Evolutionary conservation across 2,797 vertebrate genomes (phyloP), one percentile per base, ranked within the genome.

Genomic region (Pyrocephalus nanus): DNA sequence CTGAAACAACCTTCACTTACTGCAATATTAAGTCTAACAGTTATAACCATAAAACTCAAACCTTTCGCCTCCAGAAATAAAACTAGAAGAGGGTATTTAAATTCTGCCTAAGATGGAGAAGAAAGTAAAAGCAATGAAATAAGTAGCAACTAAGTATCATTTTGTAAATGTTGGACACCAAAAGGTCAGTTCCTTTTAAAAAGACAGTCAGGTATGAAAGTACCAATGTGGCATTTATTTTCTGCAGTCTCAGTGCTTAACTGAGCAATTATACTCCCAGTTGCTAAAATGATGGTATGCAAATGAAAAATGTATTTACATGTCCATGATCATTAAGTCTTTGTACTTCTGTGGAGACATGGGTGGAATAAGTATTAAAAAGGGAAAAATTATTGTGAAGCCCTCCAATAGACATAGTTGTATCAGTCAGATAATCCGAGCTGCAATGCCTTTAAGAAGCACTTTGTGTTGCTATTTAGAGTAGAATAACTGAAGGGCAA

Each of bases 41-140:
- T 10, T 34, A 16, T 3, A 57, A 23, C 34, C 3, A 12, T 12
- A 62, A 21, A 34, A 32, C 12, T 27, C 16, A 67, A 30, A 22
- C 12, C 4, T 47, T 57, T 61, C 29, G 25, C 29, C n/a, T 87
- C 12, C 34, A 58, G 32, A 80, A 55, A 50, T 4, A 40, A 51
- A 60, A 23, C 9, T 26, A 13, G 23, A 86, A 29, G 15, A 45
- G 34, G 22, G 36, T 61, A 57, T 53, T 84, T 53, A 72, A 45
- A 60, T 64, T 47, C 42, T 45, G 1, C 19, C 6, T 4, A 12
- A 17, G 42, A 64, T 34, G 36, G 23, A 71, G 60, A 69, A 86
- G 55, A 15, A 61, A 77, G 12, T 15, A 2, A 53, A 78, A 53
- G 20, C 0, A 0, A 45, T 45, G 17, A 50, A 60, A n/a, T 32